Conservation (phyloP, 2,113 vertebrate species). For the Scalopus aquaticus region DNA sequence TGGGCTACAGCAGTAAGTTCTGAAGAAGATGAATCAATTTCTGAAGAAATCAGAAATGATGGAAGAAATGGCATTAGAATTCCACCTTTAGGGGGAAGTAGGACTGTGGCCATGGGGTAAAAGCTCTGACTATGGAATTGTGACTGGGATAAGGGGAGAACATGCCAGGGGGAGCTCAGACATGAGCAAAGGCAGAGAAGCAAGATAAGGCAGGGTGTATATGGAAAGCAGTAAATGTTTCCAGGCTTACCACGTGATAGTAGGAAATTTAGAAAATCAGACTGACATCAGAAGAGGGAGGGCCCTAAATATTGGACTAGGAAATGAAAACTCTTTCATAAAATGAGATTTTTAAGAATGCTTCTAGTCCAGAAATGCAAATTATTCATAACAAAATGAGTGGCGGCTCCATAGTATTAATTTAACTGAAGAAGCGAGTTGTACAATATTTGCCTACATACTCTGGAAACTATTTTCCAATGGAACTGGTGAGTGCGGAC, state of each 20-base stretch:
- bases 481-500: not conserved
- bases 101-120: not conserved
- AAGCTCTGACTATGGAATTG: not conserved
- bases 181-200: not conserved
- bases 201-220: not conserved
- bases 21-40: not conserved
- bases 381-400: conserved; percentile 40
- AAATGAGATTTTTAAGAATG: not conserved
- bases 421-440: not conserved
- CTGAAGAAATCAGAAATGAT: not conserved
- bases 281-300: not conserved
- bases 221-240: not conserved
- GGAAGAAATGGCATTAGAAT: not conserved
- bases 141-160: not conserved
- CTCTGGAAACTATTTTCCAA: not conserved
- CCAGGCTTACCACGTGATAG: not conserved
- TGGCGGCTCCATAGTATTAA: not conserved
- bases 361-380: conserved; percentile 21
- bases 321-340: not conserved
- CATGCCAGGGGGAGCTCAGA: not conserved
- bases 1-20: not conserved
- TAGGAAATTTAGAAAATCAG: not conserved
- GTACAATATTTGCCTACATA: not conserved
- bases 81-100: not conserved
- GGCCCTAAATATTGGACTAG: not conserved